phyloP scores from a whole-genome alignment of 2,888 invertebrate species.

The Cataglyphis cursor region DNA sequence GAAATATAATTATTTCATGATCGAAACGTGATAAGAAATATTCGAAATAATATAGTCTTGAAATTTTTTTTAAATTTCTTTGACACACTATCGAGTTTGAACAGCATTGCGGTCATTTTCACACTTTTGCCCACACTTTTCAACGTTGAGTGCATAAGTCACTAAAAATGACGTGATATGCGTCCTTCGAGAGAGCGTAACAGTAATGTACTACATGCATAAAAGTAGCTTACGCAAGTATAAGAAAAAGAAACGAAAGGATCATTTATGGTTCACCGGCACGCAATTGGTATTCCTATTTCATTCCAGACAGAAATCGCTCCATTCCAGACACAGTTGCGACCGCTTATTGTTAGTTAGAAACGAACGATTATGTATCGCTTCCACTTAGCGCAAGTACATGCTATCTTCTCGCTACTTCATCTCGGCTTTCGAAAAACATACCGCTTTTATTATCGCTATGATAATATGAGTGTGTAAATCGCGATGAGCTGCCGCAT shows the following conservation, averaged over 20 bases:
- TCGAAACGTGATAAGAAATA: background rate
- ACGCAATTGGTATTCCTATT: slow-evolving; percentile 61
- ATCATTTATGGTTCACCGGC: slow-evolving; percentile 74
- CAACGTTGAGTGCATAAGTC: background rate
- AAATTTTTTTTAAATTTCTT: background rate
- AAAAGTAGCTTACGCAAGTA: slow-evolving; percentile 58
- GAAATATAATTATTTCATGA: background rate
- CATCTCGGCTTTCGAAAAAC: slow-evolving; percentile 41
- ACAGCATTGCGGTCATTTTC: background rate
- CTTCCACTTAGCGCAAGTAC: background rate
- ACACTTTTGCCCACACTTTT: background rate
- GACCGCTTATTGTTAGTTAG: slow-evolving; percentile 14
- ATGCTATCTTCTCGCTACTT: slow-evolving; percentile 1
- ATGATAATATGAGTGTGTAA: slow-evolving; percentile 31
- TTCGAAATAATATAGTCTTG: background rate
- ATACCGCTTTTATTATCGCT: slow-evolving; percentile 4
- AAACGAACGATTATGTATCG: slow-evolving; percentile 26
- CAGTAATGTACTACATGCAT: slow-evolving; percentile 41
- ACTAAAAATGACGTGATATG: slow-evolving; percentile 18
- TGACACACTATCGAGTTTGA: background rate
- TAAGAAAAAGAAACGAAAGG: slow-evolving; percentile 67
- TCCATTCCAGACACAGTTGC: slow-evolving; percentile 61
- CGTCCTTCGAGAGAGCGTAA: slow-evolving; percentile 25
- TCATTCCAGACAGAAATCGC: slow-evolving; percentile 59
- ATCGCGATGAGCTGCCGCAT: slow-evolving; percentile 18